These are phyloP conservation scores for Bombus sylvicola DNA, from an alignment of 1,140 invertebrate species.

Conservation along the genomic window DNA sequence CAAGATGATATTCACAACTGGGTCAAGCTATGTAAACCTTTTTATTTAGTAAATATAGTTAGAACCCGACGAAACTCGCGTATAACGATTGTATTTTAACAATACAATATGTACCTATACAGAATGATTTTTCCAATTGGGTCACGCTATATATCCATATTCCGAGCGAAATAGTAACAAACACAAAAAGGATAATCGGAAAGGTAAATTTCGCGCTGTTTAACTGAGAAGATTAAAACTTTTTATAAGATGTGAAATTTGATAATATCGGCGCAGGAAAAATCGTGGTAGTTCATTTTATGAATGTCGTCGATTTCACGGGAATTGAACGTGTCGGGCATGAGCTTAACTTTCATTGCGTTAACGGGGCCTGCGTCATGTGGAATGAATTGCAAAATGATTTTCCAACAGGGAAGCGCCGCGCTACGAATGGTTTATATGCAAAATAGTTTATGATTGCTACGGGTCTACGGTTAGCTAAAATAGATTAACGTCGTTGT, in stretches of 20 bases:
- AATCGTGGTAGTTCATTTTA: conserved; percentile 5
- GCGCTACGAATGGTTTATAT: conserved; percentile 65
- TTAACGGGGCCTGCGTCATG: conserved; percentile 51
- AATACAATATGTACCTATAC: background rate
- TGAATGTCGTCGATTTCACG: conserved; percentile 41
- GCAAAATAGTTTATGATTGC: conserved; percentile 74
- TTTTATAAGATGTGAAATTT: background rate
- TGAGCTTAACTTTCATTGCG: conserved; percentile 52
- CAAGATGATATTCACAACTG: background rate
- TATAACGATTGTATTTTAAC: background rate
- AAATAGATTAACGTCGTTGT: conserved; percentile 74
- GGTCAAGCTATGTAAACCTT: background rate
- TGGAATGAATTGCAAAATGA: conserved; percentile 67
- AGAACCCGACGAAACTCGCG: background rate
- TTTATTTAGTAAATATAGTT: background rate
- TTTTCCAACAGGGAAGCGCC: conserved; percentile 51
- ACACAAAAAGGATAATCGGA: background rate
- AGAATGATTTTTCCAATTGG: background rate
- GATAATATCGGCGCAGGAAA: background rate
- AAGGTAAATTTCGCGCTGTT: background rate
- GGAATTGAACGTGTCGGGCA: conserved; percentile 29
- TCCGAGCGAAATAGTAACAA: background rate
- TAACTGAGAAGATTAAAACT: background rate
- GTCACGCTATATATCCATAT: background rate
- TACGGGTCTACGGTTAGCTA: conserved; percentile 68